A percentile compares a stretch with the other conserved stretches of the same genome.
Evolutionary conservation across 2,797 vertebrate genomes (phyloP).

Genomic region (Pseudotriccus pelzelni): DNA sequence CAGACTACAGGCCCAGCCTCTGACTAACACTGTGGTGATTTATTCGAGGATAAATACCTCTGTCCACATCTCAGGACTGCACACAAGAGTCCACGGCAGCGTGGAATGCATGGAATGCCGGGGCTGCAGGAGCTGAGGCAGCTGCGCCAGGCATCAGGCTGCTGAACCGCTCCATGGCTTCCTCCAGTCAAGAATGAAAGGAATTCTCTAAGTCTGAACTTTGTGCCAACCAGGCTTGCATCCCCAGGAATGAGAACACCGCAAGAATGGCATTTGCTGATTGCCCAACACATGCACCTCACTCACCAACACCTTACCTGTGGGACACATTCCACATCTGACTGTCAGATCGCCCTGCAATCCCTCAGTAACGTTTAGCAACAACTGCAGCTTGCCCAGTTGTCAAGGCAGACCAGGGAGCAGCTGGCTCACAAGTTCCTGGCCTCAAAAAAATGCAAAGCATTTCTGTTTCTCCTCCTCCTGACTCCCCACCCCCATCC

Average conservation of each 20-base stretch:
- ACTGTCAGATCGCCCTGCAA: neutral
- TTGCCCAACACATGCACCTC: neutral
- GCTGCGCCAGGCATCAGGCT: constrained; percentile 62
- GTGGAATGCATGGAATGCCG: constrained; percentile 79
- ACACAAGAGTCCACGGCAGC: constrained; percentile 63
- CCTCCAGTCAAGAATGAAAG: constrained; percentile 71
- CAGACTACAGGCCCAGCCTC: constrained; percentile 77
- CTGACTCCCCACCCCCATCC: neutral
- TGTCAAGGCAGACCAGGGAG: constrained; percentile 35
- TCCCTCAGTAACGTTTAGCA: neutral
- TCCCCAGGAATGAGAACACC: constrained; percentile 36
- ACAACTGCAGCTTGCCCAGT: neutral
- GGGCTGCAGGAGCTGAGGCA: constrained; percentile 72
- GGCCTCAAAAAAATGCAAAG: constrained; percentile 32
- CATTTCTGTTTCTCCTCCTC: neutral
- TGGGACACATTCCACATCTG: neutral
- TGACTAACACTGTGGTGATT: constrained; percentile 80
- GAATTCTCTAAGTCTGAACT: constrained; percentile 63
- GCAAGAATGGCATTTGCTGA: neutral
- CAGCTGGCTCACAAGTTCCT: constrained; percentile 43
- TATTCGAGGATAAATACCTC: constrained; percentile 84
- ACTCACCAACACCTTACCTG: constrained; percentile 38
- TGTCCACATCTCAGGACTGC: constrained; percentile 82
- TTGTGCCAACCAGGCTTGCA: constrained; percentile 49
- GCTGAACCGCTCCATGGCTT: constrained; percentile 64